Evolutionary conservation across 2,797 vertebrate genomes (phyloP).

Genomic region (Esox masquinongy): DNA sequence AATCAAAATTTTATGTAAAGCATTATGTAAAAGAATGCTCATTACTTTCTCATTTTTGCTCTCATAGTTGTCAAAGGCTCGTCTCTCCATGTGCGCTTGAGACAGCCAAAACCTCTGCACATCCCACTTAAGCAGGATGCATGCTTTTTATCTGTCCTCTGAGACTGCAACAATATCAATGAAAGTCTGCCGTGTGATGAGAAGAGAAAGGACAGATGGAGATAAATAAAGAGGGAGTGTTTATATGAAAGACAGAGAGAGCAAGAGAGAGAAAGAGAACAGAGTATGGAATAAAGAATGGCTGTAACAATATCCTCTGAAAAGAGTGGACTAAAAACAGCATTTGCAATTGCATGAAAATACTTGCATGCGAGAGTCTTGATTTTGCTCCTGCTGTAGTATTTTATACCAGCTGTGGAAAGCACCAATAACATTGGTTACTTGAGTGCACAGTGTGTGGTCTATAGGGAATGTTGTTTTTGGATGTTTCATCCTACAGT

Average conservation of each 20-base stretch:
- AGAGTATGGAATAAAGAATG: neutral
- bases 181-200: neutral
- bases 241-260: neutral
- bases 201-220: neutral
- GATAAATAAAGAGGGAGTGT: neutral
- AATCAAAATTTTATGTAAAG: no score
- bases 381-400: neutral
- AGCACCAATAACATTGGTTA: neutral
- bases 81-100: slow-evolving; percentile 41
- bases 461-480: neutral
- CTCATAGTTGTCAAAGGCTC: no score
- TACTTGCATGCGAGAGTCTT: no score
- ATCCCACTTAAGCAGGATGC: neutral
- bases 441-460: neutral
- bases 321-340: neutral
- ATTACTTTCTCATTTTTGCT: no score
- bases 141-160: slow-evolving; percentile 13
- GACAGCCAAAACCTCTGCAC: slow-evolving; percentile 17
- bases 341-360: neutral
- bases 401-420: neutral
- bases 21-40: no score
- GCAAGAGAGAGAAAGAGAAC: neutral
- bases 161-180: slow-evolving; percentile 12
- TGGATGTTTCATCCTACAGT: neutral
- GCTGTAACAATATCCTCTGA: no score